Evolutionary conservation across 1,140 invertebrate genomes (phyloP).

Genomic region (Chymomyza costata): DNA sequence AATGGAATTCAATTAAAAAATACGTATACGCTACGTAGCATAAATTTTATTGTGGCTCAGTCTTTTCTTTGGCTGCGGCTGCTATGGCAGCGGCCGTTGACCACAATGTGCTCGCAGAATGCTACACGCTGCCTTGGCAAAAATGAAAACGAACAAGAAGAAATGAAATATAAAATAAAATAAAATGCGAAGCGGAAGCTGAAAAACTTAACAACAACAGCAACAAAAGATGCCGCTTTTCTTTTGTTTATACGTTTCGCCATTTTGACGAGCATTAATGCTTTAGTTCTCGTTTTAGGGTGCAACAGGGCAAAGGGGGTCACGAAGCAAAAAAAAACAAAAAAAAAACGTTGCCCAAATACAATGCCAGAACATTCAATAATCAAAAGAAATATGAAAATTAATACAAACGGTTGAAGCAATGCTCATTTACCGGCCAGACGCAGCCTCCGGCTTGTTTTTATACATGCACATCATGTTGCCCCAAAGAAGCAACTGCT

Average conservation of each 20-base stretch:
- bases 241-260: conserved; percentile 63
- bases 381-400: conserved; percentile 61
- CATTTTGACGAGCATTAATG: conserved; percentile 31
- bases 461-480: conserved; percentile 23
- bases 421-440: too few relatives aligned
- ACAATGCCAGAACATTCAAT: conserved; percentile 43
- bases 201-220: conserved; percentile 24
- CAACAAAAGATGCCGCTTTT: conserved; percentile 32
- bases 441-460: conserved; percentile 21
- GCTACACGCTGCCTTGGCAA: background rate
- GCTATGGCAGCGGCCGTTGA: conserved; percentile 5
- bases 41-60: conserved; percentile 31
- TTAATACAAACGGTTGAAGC: conserved; percentile 63
- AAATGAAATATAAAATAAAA: conserved; percentile 32
- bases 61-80: conserved; percentile 9
- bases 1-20: conserved; percentile 61
- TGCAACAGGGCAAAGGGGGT: background rate
- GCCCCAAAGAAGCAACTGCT: conserved; percentile 19
- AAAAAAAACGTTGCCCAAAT: too few relatives aligned
- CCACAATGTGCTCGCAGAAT: conserved; percentile 22
- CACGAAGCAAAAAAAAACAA: too few relatives aligned
- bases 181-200: conserved; percentile 53
- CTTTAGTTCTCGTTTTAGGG: background rate
- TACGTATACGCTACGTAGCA: conserved; percentile 4
- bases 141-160: too few relatives aligned